A percentile compares a stretch with the other conserved stretches of the same genome.
These are phyloP conservation scores for Pseudococcus jackbeardsleyi DNA, from an alignment of 2,888 invertebrate genomes.

Conservation along the genomic window DNA sequence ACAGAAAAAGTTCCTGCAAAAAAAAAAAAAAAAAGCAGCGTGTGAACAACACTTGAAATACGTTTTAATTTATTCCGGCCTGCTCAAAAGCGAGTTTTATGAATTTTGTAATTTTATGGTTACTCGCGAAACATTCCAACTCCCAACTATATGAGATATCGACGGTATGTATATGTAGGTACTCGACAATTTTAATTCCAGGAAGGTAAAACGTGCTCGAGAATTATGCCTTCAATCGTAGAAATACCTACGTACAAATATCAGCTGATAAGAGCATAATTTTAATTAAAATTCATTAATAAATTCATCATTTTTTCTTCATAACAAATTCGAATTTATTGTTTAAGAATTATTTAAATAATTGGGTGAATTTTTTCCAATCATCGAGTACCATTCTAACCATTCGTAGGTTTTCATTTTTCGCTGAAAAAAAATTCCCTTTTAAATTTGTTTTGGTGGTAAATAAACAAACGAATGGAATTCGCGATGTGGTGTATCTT, in stretches of 20 bases:
- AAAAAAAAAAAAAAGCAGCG: neutral
- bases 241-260: neutral
- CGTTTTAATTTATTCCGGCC: slow-evolving; percentile 35
- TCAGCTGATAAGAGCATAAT: neutral
- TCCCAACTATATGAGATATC: neutral
- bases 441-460: neutral
- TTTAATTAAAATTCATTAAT: neutral
- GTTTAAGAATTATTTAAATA: too few relatives aligned
- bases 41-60: slow-evolving; percentile 23
- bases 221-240: neutral
- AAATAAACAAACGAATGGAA: neutral
- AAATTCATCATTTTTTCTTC: too few relatives aligned
- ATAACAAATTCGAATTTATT: too few relatives aligned
- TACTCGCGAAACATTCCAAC: neutral
- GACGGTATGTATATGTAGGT: too few relatives aligned
- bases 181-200: slow-evolving; percentile 11
- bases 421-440: neutral
- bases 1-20: neutral
- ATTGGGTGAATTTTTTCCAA: neutral
- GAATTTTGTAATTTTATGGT: slow-evolving; percentile 22
- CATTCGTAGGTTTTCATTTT: neutral
- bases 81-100: slow-evolving; percentile 22
- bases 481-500: neutral
- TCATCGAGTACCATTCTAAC: neutral
- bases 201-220: neutral